A percentile compares a stretch with the other conserved stretches of the same genome.
Conservation (phyloP, 2,888 invertebrate genomes). For the Torymus auratus region DNA sequence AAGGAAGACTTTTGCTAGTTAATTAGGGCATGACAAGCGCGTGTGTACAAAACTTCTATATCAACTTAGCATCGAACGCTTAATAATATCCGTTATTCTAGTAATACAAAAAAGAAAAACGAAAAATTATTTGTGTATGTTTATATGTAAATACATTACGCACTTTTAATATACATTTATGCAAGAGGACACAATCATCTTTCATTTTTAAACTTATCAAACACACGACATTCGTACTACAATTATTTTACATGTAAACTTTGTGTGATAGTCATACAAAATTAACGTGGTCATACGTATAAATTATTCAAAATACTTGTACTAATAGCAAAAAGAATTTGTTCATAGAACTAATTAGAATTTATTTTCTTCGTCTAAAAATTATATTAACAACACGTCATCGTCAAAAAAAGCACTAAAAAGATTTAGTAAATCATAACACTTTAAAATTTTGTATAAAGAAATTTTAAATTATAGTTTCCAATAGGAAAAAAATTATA, state of each 20-base stretch:
- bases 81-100: slow-evolving; percentile 23
- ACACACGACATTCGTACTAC: background rate
- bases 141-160: background rate
- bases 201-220: slow-evolving; percentile 13
- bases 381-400: slow-evolving; percentile 6
- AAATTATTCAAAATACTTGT: slow-evolving; percentile 38
- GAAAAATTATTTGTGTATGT: slow-evolving; percentile 1
- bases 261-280: slow-evolving; percentile 16
- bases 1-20: slow-evolving; percentile 66
- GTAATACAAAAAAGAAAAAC: slow-evolving; percentile 33
- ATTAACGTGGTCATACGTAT: slow-evolving; percentile 6
- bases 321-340: slow-evolving; percentile 30
- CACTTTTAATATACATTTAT: slow-evolving; percentile 23
- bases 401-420: too few species aligned
- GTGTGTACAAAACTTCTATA: slow-evolving; percentile 61
- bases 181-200: slow-evolving; percentile 41
- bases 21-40: slow-evolving; percentile 52
- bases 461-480: background rate
- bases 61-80: slow-evolving; percentile 24
- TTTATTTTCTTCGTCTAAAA: slow-evolving; percentile 2
- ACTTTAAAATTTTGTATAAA: too few species aligned
- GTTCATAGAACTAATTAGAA: background rate
- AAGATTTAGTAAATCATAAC: too few species aligned
- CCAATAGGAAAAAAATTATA: background rate
- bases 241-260: background rate